Conservation (phyloP, 2,113 vertebrate species). For the Conger conger region DNA sequence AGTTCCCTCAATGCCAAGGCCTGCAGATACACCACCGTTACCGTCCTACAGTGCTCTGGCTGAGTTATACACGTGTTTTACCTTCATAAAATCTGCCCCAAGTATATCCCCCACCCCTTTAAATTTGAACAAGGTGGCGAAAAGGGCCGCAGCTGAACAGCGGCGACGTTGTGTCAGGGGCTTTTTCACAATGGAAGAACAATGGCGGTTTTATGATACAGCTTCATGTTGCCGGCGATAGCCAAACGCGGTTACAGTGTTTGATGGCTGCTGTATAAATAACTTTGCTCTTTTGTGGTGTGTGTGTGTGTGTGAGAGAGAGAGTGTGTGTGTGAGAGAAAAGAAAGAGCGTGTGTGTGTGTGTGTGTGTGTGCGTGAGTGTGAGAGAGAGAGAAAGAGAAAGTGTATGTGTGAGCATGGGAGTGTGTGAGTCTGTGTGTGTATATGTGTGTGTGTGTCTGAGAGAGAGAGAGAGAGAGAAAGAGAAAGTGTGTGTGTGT, state of each 20-base stretch:
- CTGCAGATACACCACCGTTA: neutral
- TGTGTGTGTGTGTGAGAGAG: neutral
- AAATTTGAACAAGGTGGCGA: constrained; percentile 43
- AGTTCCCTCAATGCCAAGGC: neutral
- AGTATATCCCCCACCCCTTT: constrained; percentile 38
- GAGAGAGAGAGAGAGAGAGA: too few relatives aligned
- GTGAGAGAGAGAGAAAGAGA: neutral
- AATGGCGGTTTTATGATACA: constrained; percentile 56
- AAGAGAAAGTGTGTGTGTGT: neutral
- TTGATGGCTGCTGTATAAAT: constrained; percentile 65
- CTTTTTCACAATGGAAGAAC: constrained; percentile 50
- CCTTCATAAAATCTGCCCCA: constrained; percentile 41
- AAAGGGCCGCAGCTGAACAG: constrained; percentile 31
- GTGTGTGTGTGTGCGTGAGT: neutral
- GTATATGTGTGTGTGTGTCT: too few relatives aligned
- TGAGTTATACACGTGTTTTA: neutral
- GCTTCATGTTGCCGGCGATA: constrained; percentile 58
- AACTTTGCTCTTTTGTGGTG: constrained; percentile 44
- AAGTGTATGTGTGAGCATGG: constrained; percentile 14
- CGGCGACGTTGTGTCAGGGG: constrained; percentile 55
- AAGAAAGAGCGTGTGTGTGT: neutral
- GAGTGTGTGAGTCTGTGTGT: neutral
- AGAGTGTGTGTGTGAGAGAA: neutral
- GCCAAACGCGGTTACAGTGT: constrained; percentile 59
- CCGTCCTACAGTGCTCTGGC: neutral